These are phyloP conservation scores for Ischnus inquisitorius DNA, from an alignment of 2,888 invertebrate species.

Conservation along the genomic window DNA sequence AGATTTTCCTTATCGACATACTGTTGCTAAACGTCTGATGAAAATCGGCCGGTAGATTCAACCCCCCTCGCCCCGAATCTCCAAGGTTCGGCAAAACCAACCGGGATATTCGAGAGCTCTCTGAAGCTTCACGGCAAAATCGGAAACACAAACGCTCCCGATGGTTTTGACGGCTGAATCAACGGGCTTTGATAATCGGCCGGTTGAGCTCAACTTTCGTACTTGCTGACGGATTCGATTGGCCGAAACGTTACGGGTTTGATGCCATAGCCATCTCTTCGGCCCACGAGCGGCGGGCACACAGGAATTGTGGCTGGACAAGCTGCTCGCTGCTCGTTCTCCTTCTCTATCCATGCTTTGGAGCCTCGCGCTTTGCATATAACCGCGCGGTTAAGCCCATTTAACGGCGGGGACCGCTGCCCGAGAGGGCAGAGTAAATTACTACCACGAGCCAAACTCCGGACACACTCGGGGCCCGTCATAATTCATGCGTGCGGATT, in stretches of 20 bases:
- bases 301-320: slow-evolving; percentile 53
- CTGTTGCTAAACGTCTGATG: not conserved
- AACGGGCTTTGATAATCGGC: slow-evolving; percentile 56
- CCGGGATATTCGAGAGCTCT: not conserved
- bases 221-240: slow-evolving; percentile 40
- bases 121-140: slow-evolving; percentile 36
- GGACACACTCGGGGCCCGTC: slow-evolving; percentile 54
- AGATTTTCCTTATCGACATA: not conserved
- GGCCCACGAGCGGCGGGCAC: not conserved
- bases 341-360: slow-evolving; percentile 35
- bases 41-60: not conserved
- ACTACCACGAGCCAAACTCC: slow-evolving; percentile 60
- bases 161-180: slow-evolving; percentile 51
- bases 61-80: not conserved
- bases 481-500: slow-evolving; percentile 63
- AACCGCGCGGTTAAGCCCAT: slow-evolving; percentile 58
- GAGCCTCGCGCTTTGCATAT: slow-evolving; percentile 60
- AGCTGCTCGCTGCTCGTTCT: slow-evolving; percentile 12
- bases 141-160: slow-evolving; percentile 49
- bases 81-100: not conserved
- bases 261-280: slow-evolving; percentile 6
- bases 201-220: slow-evolving; percentile 42
- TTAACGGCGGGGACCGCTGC: slow-evolving; percentile 57
- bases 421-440: slow-evolving; percentile 62
- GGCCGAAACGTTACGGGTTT: slow-evolving; percentile 28